Percentiles rank a stretch among this genome's conserved stretches.
Evolutionary conservation across 2,888 invertebrate species (phyloP).

Genomic region (Microlaimidae sp.): DNA sequence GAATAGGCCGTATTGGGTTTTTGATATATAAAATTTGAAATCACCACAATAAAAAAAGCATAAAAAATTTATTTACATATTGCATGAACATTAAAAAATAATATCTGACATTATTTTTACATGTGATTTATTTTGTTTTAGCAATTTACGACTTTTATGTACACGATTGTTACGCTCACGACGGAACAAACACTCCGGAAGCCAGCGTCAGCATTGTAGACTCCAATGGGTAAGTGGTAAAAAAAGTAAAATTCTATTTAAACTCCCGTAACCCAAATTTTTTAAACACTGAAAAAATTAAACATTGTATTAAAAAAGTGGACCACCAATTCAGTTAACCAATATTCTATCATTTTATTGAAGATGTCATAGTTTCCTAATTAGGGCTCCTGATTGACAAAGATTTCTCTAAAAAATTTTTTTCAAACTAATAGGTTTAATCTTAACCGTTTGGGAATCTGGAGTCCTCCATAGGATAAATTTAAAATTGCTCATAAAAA

Average conservation of each 20-base stretch:
- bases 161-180: conserved; percentile 32
- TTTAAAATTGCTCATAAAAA: too few species aligned
- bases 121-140: conserved; percentile 17
- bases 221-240: conserved; percentile 24
- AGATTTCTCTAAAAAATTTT: too few species aligned
- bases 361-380: too few species aligned
- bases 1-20: too few species aligned
- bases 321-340: background rate
- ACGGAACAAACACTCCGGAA: conserved; percentile 28
- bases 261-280: too few species aligned
- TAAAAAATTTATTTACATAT: background rate
- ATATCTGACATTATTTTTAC: background rate
- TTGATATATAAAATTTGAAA: background rate
- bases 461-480: too few species aligned
- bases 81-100: background rate
- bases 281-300: too few species aligned
- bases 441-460: too few species aligned
- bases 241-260: background rate
- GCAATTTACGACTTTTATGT: conserved; percentile 33
- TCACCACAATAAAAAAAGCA: conserved; percentile 1
- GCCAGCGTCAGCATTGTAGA: conserved; percentile 28
- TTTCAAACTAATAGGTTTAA: too few species aligned
- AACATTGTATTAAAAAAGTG: too few species aligned
- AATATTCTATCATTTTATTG: too few species aligned
- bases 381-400: too few species aligned